A percentile compares a stretch with the other conserved stretches of the same genome.
Conservation (phyloP, 2,113 vertebrate species). For the Sorex fumeus region DNA sequence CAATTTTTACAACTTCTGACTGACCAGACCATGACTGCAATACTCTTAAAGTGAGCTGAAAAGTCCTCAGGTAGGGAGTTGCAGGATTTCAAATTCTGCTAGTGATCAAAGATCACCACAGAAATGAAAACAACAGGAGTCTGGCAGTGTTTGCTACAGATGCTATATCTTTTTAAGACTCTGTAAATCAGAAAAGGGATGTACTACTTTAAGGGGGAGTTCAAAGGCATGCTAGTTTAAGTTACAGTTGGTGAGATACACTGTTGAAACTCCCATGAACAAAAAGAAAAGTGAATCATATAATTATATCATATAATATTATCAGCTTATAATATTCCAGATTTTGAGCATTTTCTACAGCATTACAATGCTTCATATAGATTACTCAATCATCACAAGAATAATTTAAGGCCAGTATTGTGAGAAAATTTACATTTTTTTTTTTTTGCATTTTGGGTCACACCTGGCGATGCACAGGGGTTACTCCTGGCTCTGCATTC, state of each 20-base stretch:
- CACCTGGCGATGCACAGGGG: no score
- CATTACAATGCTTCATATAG: background rate
- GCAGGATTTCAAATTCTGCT: background rate
- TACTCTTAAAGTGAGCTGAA: background rate
- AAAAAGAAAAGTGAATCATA: background rate
- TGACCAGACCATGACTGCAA: background rate
- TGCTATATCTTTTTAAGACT: background rate
- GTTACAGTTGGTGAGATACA: background rate
- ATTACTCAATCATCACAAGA: background rate
- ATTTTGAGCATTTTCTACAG: conserved; percentile 22
- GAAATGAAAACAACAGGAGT: background rate
- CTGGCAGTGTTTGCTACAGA: background rate
- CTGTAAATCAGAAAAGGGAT: background rate
- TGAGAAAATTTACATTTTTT: background rate
- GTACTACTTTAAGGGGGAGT: background rate
- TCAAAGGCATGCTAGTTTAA: conserved; percentile 17
- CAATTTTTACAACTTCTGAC: background rate
- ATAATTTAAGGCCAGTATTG: background rate
- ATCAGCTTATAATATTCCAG: background rate
- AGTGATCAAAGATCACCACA: background rate
- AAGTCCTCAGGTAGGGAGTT: background rate
- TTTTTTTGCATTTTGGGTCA: no score
- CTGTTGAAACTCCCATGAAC: background rate
- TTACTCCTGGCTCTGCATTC: no score
- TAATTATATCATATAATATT: background rate